Evolutionary conservation across 2,797 vertebrate species (phyloP).

Genomic region (Enteromius treurensis): DNA sequence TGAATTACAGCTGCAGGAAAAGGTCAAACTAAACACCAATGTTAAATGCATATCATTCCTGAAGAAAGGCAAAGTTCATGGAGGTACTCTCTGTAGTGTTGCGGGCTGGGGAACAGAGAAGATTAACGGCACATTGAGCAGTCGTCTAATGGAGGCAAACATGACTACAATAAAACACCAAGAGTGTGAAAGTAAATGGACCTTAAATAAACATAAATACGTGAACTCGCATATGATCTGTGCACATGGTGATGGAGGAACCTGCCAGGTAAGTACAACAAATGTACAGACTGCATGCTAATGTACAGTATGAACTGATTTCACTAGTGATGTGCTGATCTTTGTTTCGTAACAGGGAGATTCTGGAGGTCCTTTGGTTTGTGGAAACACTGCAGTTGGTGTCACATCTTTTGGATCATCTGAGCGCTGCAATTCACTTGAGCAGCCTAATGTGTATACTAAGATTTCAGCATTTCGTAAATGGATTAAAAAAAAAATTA

Average conservation of each 20-base stretch:
- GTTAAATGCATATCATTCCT: constrained; percentile 40
- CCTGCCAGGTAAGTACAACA: not conserved
- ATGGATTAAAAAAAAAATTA: not conserved
- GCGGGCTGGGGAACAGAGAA: constrained; percentile 53
- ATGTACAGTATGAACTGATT: not conserved
- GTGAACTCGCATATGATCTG: constrained; percentile 21
- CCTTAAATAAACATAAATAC: not conserved
- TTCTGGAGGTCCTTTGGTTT: constrained; percentile 21
- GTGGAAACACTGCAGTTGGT: not conserved
- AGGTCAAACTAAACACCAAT: not conserved
- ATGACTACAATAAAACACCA: not conserved
- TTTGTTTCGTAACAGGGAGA: constrained; percentile 8
- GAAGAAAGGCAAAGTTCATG: not conserved
- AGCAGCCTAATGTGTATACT: not conserved
- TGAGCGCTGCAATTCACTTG: not conserved
- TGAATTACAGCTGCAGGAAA: not conserved
- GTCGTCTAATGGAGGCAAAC: constrained; percentile 33
- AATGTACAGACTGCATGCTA: not conserved
- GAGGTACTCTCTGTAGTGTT: constrained; percentile 40
- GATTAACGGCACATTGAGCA: accelerated
- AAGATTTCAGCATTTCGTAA: constrained; percentile 10
- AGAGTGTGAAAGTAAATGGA: no score
- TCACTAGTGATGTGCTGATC: not conserved
- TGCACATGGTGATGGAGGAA: not conserved
- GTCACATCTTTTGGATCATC: not conserved